These are phyloP conservation scores for Campaea margaritaria DNA, from an alignment of 2,888 invertebrate species.

Conservation along the genomic window DNA sequence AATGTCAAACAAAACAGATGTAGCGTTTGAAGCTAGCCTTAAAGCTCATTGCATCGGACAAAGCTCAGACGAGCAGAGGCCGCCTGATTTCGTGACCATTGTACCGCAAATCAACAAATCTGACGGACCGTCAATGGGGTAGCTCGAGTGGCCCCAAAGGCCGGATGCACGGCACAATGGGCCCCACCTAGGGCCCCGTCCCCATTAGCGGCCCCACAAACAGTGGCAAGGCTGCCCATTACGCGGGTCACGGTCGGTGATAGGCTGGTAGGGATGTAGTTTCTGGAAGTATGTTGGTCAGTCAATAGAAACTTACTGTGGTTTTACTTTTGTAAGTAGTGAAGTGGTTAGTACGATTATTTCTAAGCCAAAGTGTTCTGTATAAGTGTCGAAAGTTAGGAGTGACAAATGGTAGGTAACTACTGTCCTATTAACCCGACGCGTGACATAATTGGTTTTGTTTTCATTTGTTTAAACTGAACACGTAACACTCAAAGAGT, in stretches of 20 bases:
- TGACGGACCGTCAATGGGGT: conserved; percentile 20
- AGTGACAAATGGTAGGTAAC: no score
- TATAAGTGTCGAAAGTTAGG: no score
- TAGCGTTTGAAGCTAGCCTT: no score
- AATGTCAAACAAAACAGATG: no score
- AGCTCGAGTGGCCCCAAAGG: conserved; percentile 27
- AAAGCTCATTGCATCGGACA: no score
- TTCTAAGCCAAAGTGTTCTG: no score
- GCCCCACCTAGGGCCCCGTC: conserved; percentile 25
- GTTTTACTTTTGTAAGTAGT: neutral
- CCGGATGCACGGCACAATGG: conserved; percentile 32
- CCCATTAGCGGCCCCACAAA: conserved; percentile 36
- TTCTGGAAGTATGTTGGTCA: conserved; percentile 1
- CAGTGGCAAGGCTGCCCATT: conserved; percentile 31
- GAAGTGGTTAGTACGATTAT: no score
- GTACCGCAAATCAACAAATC: conserved; percentile 18
- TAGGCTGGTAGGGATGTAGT: conserved; percentile 15
- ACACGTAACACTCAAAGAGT: no score
- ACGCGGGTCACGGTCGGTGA: conserved; percentile 36
- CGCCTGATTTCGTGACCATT: conserved; percentile 5
- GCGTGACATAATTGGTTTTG: no score
- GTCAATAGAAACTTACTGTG: conserved; percentile 5
- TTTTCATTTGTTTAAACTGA: no score
- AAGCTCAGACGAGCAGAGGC: neutral
- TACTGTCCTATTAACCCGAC: no score